Percentiles rank a stretch among this genome's conserved stretches.
Evolutionary conservation across 2,888 invertebrate species (phyloP).

Genomic region (Bombylius major): DNA sequence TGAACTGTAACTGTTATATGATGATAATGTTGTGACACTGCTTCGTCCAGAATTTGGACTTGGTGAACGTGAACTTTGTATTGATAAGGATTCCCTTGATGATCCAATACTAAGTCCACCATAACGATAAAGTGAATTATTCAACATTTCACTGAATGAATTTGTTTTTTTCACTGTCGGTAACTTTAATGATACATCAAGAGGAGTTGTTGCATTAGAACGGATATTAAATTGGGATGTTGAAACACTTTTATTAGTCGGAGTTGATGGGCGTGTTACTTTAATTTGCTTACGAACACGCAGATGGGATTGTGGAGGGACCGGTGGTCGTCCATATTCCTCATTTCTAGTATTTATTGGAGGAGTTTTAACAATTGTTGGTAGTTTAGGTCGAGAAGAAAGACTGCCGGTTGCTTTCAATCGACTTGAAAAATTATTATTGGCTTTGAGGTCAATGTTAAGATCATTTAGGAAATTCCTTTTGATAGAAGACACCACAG

Average conservation of each 20-base stretch:
- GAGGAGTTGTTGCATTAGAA: constrained; percentile 19
- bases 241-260: not conserved
- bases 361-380: not conserved
- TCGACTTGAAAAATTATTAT: not conserved
- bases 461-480: not conserved
- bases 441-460: not conserved
- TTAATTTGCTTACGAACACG: constrained; percentile 26
- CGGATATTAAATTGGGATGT: not conserved
- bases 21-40: constrained; percentile 20
- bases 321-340: constrained; percentile 22
- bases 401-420: not conserved
- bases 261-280: constrained; percentile 2
- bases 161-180: constrained; percentile 14
- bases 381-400: not conserved
- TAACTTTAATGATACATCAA: constrained; percentile 24
- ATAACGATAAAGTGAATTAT: not conserved
- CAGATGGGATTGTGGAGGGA: constrained; percentile 25
- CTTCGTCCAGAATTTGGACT: constrained; percentile 38
- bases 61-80: constrained; percentile 42
- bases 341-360: not conserved
- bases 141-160: constrained; percentile 5
- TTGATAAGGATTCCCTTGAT: constrained; percentile 19
- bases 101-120: constrained; percentile 1
- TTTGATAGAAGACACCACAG: constrained; percentile 1
- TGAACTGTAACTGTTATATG: constrained; percentile 8